Evolutionary conservation across 2,113 vertebrate genomes (phyloP), one percentile per base, ranked within the genome.

Genomic region (Girardinichthys multiradiatus): DNA sequence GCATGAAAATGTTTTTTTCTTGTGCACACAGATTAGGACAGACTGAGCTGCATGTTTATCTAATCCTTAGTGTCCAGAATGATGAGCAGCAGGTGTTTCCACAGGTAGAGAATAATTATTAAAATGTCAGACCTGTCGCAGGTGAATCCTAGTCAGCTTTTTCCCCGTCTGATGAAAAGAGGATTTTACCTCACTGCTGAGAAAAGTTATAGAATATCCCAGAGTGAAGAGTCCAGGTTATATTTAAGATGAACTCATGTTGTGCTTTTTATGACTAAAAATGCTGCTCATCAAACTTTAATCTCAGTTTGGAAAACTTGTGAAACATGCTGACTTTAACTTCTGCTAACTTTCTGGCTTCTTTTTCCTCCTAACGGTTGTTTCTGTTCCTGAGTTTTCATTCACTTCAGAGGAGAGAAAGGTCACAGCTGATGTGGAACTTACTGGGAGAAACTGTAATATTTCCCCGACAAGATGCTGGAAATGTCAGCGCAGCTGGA

Each of bases 311-410:
- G 30, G 35, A 54, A 69, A 76, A 66, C 35, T n/a, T 37, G 24
- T 31, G 8, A 75, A 81, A 81, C 64, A 60, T 71, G 79, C 75
- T 82, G 83, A 79, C 64, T 10, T 15, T 72, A n/a, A 61, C 59
- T 42, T 60, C 58, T 67, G 26, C 12, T 59, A 45, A 33, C 21
- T 30, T 69, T 76, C 37, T n/a, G 26, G 26, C 57, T 77, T 13
- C 54, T 66, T 59, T 14, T 14, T 62, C 24, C 59, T 54, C 27
- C 24, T 74, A 19, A 37, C 28, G 19, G 74, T 15, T 64, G 62
- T 78, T 70, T 63, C 30, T 37, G 37, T 35, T 29, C 6, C 28
- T 13, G 14, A 39, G 42, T 48, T 66, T 76, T 45, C 57, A 69
- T 59, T 59, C n/a, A 64, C 15, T 24, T 26, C 42, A 39, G 27